Conservation (phyloP, 2,797 vertebrate genomes). For the Allobates femoralis region DNA sequence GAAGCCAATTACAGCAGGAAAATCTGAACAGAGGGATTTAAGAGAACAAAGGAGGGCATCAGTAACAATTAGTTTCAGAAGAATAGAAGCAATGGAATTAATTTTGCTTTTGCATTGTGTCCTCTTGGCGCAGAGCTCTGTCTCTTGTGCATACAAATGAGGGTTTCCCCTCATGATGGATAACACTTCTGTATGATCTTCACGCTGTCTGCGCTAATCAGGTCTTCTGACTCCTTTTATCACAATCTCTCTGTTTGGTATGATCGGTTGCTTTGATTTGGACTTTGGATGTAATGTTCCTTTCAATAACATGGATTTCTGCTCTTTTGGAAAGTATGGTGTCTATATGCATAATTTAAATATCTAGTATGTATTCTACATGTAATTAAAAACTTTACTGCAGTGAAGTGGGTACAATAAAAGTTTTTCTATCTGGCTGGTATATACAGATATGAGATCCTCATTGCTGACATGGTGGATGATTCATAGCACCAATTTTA, state of each 20-base stretch:
- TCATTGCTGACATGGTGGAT: neutral
- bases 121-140: constrained; percentile 56
- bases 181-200: constrained; percentile 56
- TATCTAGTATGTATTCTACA: neutral
- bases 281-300: constrained; percentile 27
- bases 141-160: constrained; percentile 62
- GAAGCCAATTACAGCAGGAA: constrained; percentile 62
- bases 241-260: constrained; percentile 45
- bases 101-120: constrained; percentile 64
- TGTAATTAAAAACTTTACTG: neutral
- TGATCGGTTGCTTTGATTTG: constrained; percentile 50
- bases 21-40: constrained; percentile 63
- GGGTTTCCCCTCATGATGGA: constrained; percentile 53
- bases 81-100: constrained; percentile 63
- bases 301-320: constrained; percentile 6
- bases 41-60: constrained; percentile 63
- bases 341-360: neutral
- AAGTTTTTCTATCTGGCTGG: neutral
- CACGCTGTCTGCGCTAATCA: constrained; percentile 58
- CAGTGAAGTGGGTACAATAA: no score
- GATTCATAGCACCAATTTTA: neutral
- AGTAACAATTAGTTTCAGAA: constrained; percentile 65
- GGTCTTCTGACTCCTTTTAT: constrained; percentile 51
- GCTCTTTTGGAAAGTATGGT: neutral
- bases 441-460: neutral